Percentiles rank a stretch among this genome's conserved stretches.
Conservation (phyloP, 2,113 vertebrate species). For the Speoplatyrhinus poulsoni region DNA sequence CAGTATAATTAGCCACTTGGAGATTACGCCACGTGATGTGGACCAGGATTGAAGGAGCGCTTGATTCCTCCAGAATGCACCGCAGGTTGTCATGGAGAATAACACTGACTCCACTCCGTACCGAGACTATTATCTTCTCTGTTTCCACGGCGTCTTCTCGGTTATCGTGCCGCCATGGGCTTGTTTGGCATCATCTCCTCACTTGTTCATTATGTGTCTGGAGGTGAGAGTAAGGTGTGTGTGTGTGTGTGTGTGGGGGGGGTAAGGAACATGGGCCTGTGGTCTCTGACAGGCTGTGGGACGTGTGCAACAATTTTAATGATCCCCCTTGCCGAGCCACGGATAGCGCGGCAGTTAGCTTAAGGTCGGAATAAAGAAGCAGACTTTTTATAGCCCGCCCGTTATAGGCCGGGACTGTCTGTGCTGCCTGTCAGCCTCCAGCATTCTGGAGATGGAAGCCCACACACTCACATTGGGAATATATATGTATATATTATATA, state of each 20-base stretch:
- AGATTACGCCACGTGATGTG: slow-evolving; percentile 10
- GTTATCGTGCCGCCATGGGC: slow-evolving; percentile 9
- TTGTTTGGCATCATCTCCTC: slow-evolving; percentile 1
- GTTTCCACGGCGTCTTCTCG: slow-evolving; percentile 34
- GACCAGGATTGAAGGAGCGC: slow-evolving; percentile 24
- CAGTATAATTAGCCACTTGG: slow-evolving; percentile 26
- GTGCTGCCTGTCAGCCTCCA: slow-evolving; percentile 18
- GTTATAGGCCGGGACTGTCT: slow-evolving; percentile 13
- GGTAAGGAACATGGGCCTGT: slow-evolving; percentile 38
- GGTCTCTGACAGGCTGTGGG: slow-evolving; percentile 49
- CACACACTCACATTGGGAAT: slow-evolving; percentile 19
- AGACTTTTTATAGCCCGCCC: slow-evolving; percentile 51
- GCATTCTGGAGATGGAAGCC: slow-evolving; percentile 14
- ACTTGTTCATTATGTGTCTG: slow-evolving; percentile 46
- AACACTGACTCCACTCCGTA: not conserved
- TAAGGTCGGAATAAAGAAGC: slow-evolving; percentile 67
- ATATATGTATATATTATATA: too few species aligned
- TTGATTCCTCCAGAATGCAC: not conserved
- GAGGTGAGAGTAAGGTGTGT: slow-evolving; percentile 12
- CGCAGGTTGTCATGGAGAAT: not conserved
- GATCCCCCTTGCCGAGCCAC: slow-evolving; percentile 59
- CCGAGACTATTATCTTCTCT: not conserved
- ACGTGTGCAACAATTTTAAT: slow-evolving; percentile 65
- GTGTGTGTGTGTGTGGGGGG: not conserved
- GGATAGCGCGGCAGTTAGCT: slow-evolving; percentile 57